A percentile compares a stretch with the other conserved stretches of the same genome.
Conservation (phyloP, 2,113 vertebrate species). For the Nycticebus coucang region DNA sequence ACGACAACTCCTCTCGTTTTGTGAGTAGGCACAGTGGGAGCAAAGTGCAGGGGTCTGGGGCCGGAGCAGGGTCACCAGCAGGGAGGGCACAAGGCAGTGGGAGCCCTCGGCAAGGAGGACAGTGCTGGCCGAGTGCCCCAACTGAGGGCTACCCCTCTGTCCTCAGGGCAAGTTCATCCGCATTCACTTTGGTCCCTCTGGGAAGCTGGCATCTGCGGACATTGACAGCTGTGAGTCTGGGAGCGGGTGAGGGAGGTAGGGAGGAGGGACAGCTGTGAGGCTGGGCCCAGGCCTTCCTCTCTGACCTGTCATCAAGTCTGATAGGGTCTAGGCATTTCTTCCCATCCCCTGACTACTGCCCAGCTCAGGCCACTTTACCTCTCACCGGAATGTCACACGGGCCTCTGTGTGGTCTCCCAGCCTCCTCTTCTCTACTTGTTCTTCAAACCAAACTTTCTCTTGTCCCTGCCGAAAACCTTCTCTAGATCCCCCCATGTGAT, state of each 20-base stretch:
- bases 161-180: slow-evolving; percentile 95
- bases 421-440: neutral
- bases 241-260: neutral
- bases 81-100: neutral
- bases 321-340: neutral
- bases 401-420: neutral
- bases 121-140: neutral
- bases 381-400: neutral
- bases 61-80: too few relatives aligned
- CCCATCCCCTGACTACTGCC: neutral
- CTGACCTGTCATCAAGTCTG: neutral
- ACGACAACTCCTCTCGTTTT: slow-evolving; percentile 97
- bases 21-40: slow-evolving; percentile 85
- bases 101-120: neutral
- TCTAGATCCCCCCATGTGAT: neutral
- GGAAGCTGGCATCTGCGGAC: slow-evolving; percentile 94
- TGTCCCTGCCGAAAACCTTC: neutral
- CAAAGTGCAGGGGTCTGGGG: neutral
- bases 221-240: slow-evolving; percentile 94
- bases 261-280: neutral
- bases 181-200: slow-evolving; percentile 95
- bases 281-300: neutral
- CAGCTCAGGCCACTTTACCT: neutral
- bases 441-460: neutral
- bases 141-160: slow-evolving; percentile 43